Evolutionary conservation across 2,888 invertebrate species (phyloP), one percentile per base, ranked within the genome.

Genomic region (Lymantria monacha): DNA sequence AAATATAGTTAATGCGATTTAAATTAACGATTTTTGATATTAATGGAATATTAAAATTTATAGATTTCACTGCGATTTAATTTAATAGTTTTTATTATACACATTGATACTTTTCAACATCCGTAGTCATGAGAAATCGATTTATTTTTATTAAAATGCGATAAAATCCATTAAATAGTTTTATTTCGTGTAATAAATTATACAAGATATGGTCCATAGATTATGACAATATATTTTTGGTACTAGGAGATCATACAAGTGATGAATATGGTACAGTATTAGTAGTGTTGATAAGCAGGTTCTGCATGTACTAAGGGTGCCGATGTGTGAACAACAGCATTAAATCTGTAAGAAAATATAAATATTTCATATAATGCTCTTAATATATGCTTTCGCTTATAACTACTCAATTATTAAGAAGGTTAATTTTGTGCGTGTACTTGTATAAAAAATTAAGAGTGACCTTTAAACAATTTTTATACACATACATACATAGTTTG

Each of bases 241-340:
- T 56, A 51, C 59, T 14, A 51, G 22, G 22, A 22, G 22, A 22
- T 22, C 22, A 22, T 3, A 33, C 33, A 33, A 30, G 13, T 46
- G 42, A 13, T 49, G 22, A 10, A 9, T 14, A 9, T 5, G 8
- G 7, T 50, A 12, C n/a, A 10, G 7, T 54, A 9, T 68, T 57
- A 81, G 52, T 81, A 78, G 45, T 82, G 69, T 31, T 74, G 71
- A 49, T 75, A 69, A 57, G 70, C 61, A 10, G 79, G 75, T 30
- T 75, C 77, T 0, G 81, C 78, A 55, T 86, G 85, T 41, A 83
- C 70, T 30, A 77, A 70, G 9, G 83, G 91, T 2, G 77, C 85
- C 0, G 84, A 84, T 59, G 81, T 84, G 61, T 83, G 86, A 0
- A 86, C 86, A 8, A 85, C 79, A 3, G 86, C 86, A 69, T 86